phyloP scores from a whole-genome alignment of 2,888 invertebrate species.

The Acrobasis repandana region DNA sequence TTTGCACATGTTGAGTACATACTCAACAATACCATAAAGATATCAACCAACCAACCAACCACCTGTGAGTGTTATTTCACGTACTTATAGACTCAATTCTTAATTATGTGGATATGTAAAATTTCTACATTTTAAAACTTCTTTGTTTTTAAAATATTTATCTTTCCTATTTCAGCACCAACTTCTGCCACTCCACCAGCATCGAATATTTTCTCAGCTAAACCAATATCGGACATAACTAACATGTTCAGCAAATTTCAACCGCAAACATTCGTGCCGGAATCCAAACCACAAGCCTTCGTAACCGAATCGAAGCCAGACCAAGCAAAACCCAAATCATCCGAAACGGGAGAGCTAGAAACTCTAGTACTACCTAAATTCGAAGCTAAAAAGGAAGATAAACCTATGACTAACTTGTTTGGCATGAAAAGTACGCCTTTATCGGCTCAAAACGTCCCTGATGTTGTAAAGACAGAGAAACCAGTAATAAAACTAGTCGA shows the following conservation, averaged over 20 bases:
- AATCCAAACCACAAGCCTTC: constrained; percentile 36
- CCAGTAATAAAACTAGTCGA: constrained; percentile 41
- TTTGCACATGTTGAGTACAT: no score
- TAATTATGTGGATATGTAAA: no score
- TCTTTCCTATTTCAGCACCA: constrained; percentile 37
- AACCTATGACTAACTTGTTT: constrained; percentile 57
- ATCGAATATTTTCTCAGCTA: constrained; percentile 51
- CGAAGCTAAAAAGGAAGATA: constrained; percentile 46
- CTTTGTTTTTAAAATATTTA: not conserved
- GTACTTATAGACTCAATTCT: no score
- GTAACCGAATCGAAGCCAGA: constrained; percentile 23
- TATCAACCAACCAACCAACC: no score
- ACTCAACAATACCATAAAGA: no score
- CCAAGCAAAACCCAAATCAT: constrained; percentile 26
- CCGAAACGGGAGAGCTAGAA: constrained; percentile 66
- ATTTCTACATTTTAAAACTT: no score
- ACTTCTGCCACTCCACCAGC: constrained; percentile 40
- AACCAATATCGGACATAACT: constrained; percentile 57
- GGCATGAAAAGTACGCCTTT: constrained; percentile 48
- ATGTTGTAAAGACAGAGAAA: constrained; percentile 51
- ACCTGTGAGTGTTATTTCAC: no score
- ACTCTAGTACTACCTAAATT: constrained; percentile 34
- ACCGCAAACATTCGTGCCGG: constrained; percentile 42
- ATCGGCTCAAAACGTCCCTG: constrained; percentile 45
- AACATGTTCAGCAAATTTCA: constrained; percentile 59